phyloP scores from a whole-genome alignment of 2,113 vertebrate species.

The Perccottus glenii region DNA sequence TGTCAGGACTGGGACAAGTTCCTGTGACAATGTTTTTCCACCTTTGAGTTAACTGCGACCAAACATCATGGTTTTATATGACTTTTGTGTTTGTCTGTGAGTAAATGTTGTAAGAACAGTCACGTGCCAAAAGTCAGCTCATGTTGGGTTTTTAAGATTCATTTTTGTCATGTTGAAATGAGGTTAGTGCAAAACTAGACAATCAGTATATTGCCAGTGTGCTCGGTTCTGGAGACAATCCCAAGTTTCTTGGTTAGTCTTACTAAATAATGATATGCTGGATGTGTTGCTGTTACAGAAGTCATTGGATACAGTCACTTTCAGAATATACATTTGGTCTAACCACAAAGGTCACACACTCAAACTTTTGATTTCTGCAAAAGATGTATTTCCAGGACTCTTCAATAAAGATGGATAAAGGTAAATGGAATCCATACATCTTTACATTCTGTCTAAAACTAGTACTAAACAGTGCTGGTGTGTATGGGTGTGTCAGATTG shows the following conservation, averaged over 20 bases:
- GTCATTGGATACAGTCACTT: slow-evolving; percentile 10
- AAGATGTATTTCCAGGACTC: neutral
- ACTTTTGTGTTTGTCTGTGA: neutral
- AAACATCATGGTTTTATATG: slow-evolving; percentile 5
- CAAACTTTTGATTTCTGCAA: neutral
- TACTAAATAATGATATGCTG: too few species aligned
- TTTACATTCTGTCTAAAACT: slow-evolving; percentile 1
- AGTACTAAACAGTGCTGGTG: too few species aligned
- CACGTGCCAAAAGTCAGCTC: neutral
- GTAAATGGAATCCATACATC: neutral
- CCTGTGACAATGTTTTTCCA: slow-evolving; percentile 1
- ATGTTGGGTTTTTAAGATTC: neutral
- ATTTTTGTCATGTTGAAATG: neutral
- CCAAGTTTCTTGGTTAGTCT: too few species aligned
- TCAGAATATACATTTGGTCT: too few species aligned
- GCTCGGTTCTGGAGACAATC: neutral
- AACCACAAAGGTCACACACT: too few species aligned
- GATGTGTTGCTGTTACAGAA: neutral
- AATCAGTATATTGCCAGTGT: neutral
- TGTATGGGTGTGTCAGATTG: too few species aligned
- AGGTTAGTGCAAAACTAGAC: neutral
- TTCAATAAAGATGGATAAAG: neutral
- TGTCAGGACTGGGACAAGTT: slow-evolving; percentile 1
- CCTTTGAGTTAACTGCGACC: slow-evolving; percentile 5
- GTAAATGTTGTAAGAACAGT: neutral